phyloP scores from a whole-genome alignment of 2,113 vertebrate genomes.

The Butorides virescens region DNA sequence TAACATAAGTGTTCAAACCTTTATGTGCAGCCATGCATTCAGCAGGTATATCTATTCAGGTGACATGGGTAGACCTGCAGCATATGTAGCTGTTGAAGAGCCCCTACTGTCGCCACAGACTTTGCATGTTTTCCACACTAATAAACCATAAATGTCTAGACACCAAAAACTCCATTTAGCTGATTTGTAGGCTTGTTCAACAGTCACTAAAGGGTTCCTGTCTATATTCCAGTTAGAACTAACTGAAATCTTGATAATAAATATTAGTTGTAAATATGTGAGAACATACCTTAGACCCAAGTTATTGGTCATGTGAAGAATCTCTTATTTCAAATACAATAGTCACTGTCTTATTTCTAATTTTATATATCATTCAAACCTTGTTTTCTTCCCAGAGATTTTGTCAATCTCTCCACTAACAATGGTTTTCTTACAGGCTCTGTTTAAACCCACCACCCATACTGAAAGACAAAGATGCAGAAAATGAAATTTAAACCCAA shows the following conservation, averaged over 20 bases:
- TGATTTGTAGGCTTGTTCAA: neutral
- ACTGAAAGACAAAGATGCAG: neutral
- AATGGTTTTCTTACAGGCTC: neutral
- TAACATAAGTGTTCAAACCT: neutral
- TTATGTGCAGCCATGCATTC: neutral
- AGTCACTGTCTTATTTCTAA: neutral
- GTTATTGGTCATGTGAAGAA: neutral
- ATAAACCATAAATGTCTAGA: neutral
- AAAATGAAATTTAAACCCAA: neutral
- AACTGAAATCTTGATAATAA: neutral
- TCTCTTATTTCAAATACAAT: neutral
- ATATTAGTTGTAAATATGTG: neutral
- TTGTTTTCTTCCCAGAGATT: neutral
- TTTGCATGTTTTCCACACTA: neutral
- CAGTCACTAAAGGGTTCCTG: neutral
- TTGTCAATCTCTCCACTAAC: neutral
- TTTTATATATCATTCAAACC: neutral
- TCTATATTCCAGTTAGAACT: neutral
- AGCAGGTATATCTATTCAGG: neutral
- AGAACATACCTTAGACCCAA: neutral
- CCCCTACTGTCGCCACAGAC: no score
- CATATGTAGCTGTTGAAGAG: neutral
- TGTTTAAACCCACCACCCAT: neutral
- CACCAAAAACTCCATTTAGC: neutral
- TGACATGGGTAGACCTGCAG: neutral